A percentile compares a stretch with the other conserved stretches of the same genome.
Conservation (phyloP, 2,797 vertebrate genomes). For the Myotis planiceps region DNA sequence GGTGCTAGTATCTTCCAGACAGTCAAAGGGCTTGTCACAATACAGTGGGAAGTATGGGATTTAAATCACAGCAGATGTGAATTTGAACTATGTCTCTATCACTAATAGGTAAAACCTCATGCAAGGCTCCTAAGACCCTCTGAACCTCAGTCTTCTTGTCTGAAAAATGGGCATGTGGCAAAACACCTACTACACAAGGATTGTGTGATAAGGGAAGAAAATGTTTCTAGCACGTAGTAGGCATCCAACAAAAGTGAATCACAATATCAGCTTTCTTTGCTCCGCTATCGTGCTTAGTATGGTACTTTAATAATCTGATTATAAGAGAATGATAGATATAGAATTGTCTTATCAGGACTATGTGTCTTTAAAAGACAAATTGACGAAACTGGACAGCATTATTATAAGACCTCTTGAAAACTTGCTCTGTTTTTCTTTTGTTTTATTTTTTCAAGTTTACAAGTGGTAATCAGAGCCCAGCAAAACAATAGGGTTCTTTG, state of each 20-base stretch:
- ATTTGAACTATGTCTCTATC: not conserved
- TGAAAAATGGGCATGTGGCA: not conserved
- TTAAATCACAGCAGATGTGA: not conserved
- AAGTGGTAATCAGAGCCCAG: slow-evolving; percentile 6
- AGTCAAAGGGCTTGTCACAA: not conserved
- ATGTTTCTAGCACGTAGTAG: not conserved
- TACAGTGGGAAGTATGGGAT: no score
- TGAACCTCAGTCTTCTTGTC: not conserved
- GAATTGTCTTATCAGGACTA: not conserved
- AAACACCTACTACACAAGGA: not conserved
- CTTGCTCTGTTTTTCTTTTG: slow-evolving; percentile 42
- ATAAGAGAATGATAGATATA: not conserved
- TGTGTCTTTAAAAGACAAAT: slow-evolving; percentile 37
- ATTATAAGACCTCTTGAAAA: slow-evolving; percentile 6
- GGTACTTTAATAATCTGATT: not conserved
- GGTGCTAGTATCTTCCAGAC: not conserved
- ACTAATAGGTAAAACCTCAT: not conserved
- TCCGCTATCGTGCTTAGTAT: not conserved
- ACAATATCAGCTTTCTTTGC: not conserved
- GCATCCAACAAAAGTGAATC: not conserved
- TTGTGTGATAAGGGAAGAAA: not conserved
- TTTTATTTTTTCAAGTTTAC: slow-evolving; percentile 38
- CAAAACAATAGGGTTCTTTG: slow-evolving; percentile 61
- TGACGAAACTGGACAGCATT: not conserved
- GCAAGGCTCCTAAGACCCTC: not conserved